Evolutionary conservation across 2,888 invertebrate genomes (phyloP), one percentile per base, ranked within the genome.

Genomic region (Dioctria rufipes): DNA sequence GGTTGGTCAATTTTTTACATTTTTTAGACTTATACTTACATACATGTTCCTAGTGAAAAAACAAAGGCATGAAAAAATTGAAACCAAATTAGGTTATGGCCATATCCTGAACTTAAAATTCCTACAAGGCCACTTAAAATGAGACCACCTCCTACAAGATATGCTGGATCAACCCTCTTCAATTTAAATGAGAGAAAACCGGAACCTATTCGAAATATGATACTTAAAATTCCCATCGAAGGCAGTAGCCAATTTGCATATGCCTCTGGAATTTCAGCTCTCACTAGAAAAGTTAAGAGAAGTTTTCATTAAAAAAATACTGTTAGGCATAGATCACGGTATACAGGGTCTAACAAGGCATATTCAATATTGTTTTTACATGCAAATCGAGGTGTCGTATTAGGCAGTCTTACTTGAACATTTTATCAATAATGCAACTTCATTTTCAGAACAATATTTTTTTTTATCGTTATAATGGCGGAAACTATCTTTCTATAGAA

Each of bases 171-270:
- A 3, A 80, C 4, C 11, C 11, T 5, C 54, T 9, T 25, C 3
- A 43, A 37, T 5, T 54, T 8, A 46, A 65, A 77, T 43, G 79
- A 58, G 2, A 69, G 5, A 3, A 81, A 1, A 5, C 82, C 82
- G 3, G 63, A 37, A 3, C 63, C 5, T 4, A 82, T 39, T 2
- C 80, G 66, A 46, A 78, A 88, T 4, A 93, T 85, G 0, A 93
- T 93, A 87, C 95, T 95, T 25, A 93, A 91, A 61, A 94, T 90
- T 9, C 95, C 95, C 82, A 95, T 91, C 5, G 13, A 46, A 0
- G 94, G 92, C 58, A 95, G 88, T 42, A 95, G 88, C 83, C 91
- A 90, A 61, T 92, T 90, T 0, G 92, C 90, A 40, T 89, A 85
- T 37, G 87, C 85, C 3, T 86, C 81, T 1, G 89, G 88, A 42